Percentiles rank a stretch among this genome's conserved stretches.
Conservation (phyloP, 2,888 invertebrate species). For the Phortica magna region DNA sequence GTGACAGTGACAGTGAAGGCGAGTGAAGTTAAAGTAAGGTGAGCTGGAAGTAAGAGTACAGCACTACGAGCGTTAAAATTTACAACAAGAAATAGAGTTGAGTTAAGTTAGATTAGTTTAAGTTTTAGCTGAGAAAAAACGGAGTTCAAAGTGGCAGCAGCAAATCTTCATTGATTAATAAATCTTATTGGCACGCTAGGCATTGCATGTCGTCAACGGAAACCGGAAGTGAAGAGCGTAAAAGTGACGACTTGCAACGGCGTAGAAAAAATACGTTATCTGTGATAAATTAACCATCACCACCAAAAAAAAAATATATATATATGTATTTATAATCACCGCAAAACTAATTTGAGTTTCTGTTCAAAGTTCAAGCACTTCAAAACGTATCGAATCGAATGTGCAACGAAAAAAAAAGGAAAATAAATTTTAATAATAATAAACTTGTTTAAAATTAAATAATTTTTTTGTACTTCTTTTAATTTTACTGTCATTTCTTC, state of each 20-base stretch:
- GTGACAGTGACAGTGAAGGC: conserved; percentile 28
- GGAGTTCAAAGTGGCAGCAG: neutral
- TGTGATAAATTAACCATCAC: conserved; percentile 12
- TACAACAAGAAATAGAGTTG: neutral
- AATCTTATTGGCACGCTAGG: too few relatives aligned
- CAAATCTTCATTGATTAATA: too few relatives aligned
- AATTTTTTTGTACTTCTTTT: neutral
- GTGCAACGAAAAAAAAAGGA: too few relatives aligned
- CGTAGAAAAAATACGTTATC: neutral
- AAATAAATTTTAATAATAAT: neutral
- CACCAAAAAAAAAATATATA: neutral
- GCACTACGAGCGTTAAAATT: neutral
- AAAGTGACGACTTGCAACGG: neutral
- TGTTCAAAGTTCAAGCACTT: neutral
- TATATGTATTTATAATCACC: conserved; percentile 22
- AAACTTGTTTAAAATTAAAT: neutral
- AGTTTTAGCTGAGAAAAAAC: neutral
- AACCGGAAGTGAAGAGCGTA: neutral
- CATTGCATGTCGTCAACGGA: too few relatives aligned
- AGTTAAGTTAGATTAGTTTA: neutral
- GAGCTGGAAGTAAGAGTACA: neutral
- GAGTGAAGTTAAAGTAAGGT: neutral
- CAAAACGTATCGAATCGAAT: too few relatives aligned
- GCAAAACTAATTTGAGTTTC: neutral
- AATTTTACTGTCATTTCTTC: neutral